Evolutionary conservation across 2,888 invertebrate species (phyloP).

Genomic region (Brachypalpus laphriformis): DNA sequence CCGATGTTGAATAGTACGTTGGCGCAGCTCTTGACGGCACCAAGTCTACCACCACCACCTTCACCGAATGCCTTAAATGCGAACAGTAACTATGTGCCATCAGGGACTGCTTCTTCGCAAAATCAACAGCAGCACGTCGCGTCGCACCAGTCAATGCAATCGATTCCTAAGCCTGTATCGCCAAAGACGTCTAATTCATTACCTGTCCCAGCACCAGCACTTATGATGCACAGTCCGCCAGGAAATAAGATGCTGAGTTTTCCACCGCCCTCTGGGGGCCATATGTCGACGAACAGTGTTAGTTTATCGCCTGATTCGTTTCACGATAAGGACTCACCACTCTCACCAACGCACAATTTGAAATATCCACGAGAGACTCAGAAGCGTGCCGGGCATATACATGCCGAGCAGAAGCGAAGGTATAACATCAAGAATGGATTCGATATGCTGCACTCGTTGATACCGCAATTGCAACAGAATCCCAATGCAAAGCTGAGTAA

Average conservation of each 20-base stretch:
- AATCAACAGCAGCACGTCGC: slow-evolving; percentile 75
- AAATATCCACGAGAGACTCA: slow-evolving; percentile 86
- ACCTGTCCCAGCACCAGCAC: slow-evolving; percentile 78
- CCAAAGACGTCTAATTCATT: slow-evolving; percentile 81
- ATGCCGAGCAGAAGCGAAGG: slow-evolving; percentile 97
- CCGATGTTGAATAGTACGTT: slow-evolving; percentile 90
- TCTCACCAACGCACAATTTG: slow-evolving; percentile 84
- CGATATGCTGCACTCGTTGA: slow-evolving; percentile 95
- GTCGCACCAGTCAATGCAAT: slow-evolving; percentile 47
- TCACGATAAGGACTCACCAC: slow-evolving; percentile 83
- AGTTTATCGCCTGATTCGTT: slow-evolving; percentile 82
- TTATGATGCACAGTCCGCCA: slow-evolving; percentile 79
- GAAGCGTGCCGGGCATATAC: slow-evolving; percentile 93
- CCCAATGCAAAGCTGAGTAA: slow-evolving; percentile 96
- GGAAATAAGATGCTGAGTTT: slow-evolving; percentile 79
- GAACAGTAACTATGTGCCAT: slow-evolving; percentile 35
- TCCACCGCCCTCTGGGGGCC: slow-evolving; percentile 76
- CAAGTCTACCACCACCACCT: slow-evolving; percentile 45
- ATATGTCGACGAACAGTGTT: slow-evolving; percentile 72
- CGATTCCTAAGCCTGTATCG: slow-evolving; percentile 75
- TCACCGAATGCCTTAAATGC: slow-evolving; percentile 46
- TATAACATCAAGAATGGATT: slow-evolving; percentile 98
- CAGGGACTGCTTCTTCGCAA: slow-evolving; percentile 69
- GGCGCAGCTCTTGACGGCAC: slow-evolving; percentile 89
- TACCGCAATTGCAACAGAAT: slow-evolving; percentile 95